phyloP scores from a whole-genome alignment of 2,888 invertebrate species.

The Galeopsomyia nigrocyanea region DNA sequence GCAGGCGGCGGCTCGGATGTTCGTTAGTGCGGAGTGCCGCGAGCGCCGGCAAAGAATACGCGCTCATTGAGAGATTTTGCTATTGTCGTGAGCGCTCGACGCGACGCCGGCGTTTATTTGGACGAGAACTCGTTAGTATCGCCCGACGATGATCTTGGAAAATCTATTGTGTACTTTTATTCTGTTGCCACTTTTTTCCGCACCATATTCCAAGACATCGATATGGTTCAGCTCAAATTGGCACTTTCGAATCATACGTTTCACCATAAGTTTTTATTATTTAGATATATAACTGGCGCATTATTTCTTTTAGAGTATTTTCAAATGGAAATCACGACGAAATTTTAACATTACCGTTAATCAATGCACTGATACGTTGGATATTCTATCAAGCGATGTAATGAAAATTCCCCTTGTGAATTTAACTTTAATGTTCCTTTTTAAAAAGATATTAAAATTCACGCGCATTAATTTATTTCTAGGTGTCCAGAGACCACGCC shows the following conservation, averaged over 20 bases:
- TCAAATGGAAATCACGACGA: too few species aligned
- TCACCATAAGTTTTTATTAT: background rate
- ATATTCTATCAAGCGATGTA: too few species aligned
- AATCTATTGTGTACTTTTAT: conserved; percentile 25
- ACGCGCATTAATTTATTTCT: too few species aligned
- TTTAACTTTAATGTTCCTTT: too few species aligned
- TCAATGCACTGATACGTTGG: too few species aligned
- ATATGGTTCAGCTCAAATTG: too few species aligned
- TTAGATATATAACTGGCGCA: background rate
- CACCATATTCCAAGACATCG: too few species aligned
- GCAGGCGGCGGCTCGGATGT: conserved; percentile 33
- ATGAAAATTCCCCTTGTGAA: too few species aligned
- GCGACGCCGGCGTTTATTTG: conserved; percentile 33
- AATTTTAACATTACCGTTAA: too few species aligned
- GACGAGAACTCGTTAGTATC: conserved; percentile 46
- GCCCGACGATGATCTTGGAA: conserved; percentile 42
- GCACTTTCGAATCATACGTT: background rate
- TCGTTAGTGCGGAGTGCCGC: conserved; percentile 42
- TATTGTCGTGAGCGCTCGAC: conserved; percentile 27
- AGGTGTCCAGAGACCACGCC: too few species aligned
- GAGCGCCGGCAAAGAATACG: conserved; percentile 32
- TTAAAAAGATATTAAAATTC: too few species aligned
- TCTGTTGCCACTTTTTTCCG: background rate
- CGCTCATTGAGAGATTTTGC: conserved; percentile 43
- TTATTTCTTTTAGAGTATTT: too few species aligned